A percentile compares a stretch with the other conserved stretches of the same genome.
Evolutionary conservation across 2,797 vertebrate species (phyloP).

Genomic region (Bufotes viridis): DNA sequence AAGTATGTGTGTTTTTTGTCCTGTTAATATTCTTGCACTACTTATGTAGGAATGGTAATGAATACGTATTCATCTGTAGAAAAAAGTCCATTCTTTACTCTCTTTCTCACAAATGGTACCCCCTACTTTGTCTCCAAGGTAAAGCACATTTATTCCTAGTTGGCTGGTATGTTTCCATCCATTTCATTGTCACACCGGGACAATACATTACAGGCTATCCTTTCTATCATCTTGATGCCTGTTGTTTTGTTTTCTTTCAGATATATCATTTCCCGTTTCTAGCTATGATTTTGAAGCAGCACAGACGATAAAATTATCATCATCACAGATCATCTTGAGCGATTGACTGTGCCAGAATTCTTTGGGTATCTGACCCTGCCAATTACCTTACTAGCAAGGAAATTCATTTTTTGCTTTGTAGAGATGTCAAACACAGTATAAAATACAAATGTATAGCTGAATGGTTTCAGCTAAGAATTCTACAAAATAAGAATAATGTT

Average conservation of each 20-base stretch:
- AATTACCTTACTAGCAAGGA: slow-evolving; percentile 43
- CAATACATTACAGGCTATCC: slow-evolving; percentile 44
- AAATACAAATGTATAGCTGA: background rate
- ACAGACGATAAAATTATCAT: slow-evolving; percentile 48
- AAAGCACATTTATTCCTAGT: slow-evolving; percentile 34
- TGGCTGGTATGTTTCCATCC: slow-evolving; percentile 38
- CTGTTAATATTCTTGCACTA: background rate
- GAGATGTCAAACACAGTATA: background rate
- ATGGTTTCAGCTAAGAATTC: background rate
- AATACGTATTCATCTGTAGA: slow-evolving; percentile 15
- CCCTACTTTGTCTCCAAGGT: slow-evolving; percentile 13
- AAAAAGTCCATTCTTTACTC: slow-evolving; percentile 5
- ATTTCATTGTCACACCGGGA: slow-evolving; percentile 38
- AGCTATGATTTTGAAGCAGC: slow-evolving; percentile 54
- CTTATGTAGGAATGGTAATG: background rate
- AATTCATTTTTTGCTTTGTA: background rate
- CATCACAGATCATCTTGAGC: slow-evolving; percentile 45
- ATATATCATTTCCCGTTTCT: slow-evolving; percentile 53
- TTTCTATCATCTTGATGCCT: slow-evolving; percentile 58
- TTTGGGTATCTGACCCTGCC: slow-evolving; percentile 54
- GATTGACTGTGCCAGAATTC: slow-evolving; percentile 48
- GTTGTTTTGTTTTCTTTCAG: slow-evolving; percentile 57
- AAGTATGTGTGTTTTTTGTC: too few species aligned
- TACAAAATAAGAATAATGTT: background rate
- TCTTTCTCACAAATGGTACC: slow-evolving; percentile 11